Conservation (phyloP, 2,113 vertebrate genomes). For the Salvelinus sp. region DNA sequence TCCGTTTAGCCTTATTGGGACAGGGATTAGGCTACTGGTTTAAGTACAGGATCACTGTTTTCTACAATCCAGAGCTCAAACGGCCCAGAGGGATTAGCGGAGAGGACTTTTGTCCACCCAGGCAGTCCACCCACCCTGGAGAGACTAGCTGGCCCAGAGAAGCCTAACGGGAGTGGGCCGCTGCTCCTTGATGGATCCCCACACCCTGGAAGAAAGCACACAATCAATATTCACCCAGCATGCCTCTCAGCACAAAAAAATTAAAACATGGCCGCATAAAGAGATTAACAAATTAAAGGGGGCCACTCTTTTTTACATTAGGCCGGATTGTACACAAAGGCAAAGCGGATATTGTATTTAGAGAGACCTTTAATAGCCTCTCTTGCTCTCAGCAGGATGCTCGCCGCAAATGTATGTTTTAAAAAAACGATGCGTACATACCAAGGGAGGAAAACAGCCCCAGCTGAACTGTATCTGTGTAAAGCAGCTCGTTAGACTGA, state of each 20-base stretch:
- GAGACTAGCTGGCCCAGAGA: slow-evolving; percentile 26
- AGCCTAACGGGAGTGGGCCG: slow-evolving; percentile 44
- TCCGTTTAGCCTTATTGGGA: slow-evolving; percentile 43
- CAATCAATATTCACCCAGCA: slow-evolving; percentile 64
- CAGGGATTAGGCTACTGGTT: slow-evolving; percentile 50
- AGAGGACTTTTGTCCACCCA: slow-evolving; percentile 34
- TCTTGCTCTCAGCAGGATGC: slow-evolving; percentile 38
- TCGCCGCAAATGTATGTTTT: slow-evolving; percentile 48
- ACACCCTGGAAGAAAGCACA: slow-evolving; percentile 29
- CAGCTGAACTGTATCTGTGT: neutral
- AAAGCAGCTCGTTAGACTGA: no score
- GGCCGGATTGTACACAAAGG: slow-evolving; percentile 30
- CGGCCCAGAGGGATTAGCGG: slow-evolving; percentile 20
- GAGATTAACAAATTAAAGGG: slow-evolving; percentile 60
- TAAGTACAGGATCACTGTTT: slow-evolving; percentile 23
- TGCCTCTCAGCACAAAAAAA: slow-evolving; percentile 57
- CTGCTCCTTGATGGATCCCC: slow-evolving; percentile 44
- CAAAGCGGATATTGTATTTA: slow-evolving; percentile 42
- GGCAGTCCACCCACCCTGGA: slow-evolving; percentile 32
- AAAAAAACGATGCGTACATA: slow-evolving; percentile 42
- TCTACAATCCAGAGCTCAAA: slow-evolving; percentile 17
- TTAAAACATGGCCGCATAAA: slow-evolving; percentile 44
- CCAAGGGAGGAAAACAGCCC: slow-evolving; percentile 39
- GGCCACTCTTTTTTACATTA: slow-evolving; percentile 46
- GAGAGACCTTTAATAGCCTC: slow-evolving; percentile 35